A percentile compares a stretch with the other conserved stretches of the same genome.
Evolutionary conservation across 2,888 invertebrate genomes (phyloP).

Genomic region (Pandemis cinnamomeana): DNA sequence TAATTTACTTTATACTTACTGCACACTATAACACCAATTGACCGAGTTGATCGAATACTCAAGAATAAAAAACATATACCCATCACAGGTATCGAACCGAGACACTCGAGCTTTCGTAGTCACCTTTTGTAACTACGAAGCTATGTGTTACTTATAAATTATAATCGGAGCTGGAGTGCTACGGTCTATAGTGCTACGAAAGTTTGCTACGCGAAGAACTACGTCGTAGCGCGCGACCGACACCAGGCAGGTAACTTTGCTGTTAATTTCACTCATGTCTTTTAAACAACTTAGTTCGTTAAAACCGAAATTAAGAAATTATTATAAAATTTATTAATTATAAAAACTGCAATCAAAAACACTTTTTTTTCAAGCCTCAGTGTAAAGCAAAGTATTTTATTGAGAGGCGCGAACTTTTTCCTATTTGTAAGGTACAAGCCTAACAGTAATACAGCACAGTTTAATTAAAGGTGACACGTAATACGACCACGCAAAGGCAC

Average conservation of each 20-base stretch:
- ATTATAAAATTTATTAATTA: no score
- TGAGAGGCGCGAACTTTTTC: not conserved
- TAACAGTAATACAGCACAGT: not conserved
- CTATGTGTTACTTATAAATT: no score
- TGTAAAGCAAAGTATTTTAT: no score
- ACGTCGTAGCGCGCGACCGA: not conserved
- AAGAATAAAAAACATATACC: no score
- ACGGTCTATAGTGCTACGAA: slow-evolving; percentile 6
- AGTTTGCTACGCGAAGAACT: slow-evolving; percentile 8
- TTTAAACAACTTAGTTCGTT: not conserved
- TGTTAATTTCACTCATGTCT: not conserved
- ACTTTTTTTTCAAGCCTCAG: no score
- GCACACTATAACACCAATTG: no score
- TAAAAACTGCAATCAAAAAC: no score
- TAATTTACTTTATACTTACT: no score
- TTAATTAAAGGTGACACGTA: slow-evolving; percentile 7
- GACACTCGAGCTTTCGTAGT: no score
- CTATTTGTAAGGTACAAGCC: not conserved
- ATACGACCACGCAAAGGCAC: slow-evolving; percentile 11
- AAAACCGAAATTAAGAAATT: not conserved
- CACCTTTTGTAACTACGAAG: no score
- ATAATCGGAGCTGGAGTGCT: not conserved
- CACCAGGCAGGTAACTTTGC: not conserved
- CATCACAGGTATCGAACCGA: no score
- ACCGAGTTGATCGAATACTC: no score